Percentiles rank a stretch among this genome's conserved stretches.
These are phyloP conservation scores for Apis cerana DNA, from an alignment of 1,140 invertebrate species.

Conservation along the genomic window DNA sequence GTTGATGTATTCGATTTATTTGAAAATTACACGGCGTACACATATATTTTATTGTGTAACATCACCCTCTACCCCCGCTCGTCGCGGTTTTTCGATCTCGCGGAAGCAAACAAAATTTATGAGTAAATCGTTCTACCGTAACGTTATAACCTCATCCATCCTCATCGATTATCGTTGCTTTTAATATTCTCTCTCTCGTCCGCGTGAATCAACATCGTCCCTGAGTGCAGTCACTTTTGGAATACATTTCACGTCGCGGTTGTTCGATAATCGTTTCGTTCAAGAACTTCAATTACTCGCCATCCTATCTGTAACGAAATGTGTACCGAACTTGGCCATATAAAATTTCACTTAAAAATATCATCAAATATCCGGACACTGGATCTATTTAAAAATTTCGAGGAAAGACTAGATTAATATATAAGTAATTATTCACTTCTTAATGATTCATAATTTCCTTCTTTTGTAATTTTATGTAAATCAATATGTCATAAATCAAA, in stretches of 20 bases:
- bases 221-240: slow-evolving; percentile 42
- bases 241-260: slow-evolving; percentile 39
- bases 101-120: slow-evolving; percentile 61
- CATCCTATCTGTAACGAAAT: neutral
- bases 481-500: neutral
- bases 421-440: neutral
- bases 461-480: neutral
- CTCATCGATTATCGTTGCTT: slow-evolving; percentile 64
- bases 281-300: neutral
- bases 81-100: slow-evolving; percentile 60
- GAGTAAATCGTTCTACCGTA: slow-evolving; percentile 56
- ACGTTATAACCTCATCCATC: slow-evolving; percentile 63
- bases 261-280: slow-evolving; percentile 4
- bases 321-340: too few relatives aligned
- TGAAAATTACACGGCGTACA: slow-evolving; percentile 8
- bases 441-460: neutral
- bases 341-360: neutral
- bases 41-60: slow-evolving; percentile 38
- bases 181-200: slow-evolving; percentile 59
- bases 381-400: too few relatives aligned
- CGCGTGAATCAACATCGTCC: slow-evolving; percentile 52
- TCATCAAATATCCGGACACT: neutral
- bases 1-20: neutral
- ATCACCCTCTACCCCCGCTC: neutral
- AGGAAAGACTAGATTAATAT: neutral